phyloP scores from a whole-genome alignment of 1,140 invertebrate genomes.

The Drosophila murphyi region DNA sequence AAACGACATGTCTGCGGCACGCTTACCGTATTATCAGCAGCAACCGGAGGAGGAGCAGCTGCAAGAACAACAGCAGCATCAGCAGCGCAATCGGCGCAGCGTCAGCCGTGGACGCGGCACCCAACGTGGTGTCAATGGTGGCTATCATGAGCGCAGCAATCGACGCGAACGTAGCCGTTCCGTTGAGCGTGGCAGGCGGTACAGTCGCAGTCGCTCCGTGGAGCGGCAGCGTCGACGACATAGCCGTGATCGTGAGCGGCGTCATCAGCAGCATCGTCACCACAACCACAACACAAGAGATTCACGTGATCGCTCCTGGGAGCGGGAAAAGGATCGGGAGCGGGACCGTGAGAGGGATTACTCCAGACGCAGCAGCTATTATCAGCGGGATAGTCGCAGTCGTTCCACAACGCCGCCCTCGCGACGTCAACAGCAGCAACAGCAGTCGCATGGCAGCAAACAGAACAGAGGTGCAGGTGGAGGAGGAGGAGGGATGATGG shows the following conservation, averaged over 20 bases:
- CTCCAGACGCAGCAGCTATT: slow-evolving; percentile 37
- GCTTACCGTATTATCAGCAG: slow-evolving; percentile 68
- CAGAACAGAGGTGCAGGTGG: neutral
- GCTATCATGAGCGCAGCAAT: slow-evolving; percentile 47
- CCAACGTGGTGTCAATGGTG: slow-evolving; percentile 9
- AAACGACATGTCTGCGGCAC: slow-evolving; percentile 66
- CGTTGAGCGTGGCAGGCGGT: slow-evolving; percentile 47
- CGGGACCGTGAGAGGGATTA: slow-evolving; percentile 46
- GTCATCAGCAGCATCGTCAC: slow-evolving; percentile 34
- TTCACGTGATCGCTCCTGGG: slow-evolving; percentile 49
- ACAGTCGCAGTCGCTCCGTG: slow-evolving; percentile 51
- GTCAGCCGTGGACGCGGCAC: slow-evolving; percentile 37
- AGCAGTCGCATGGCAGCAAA: slow-evolving; percentile 24
- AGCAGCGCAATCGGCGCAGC: slow-evolving; percentile 38
- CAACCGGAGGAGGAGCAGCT: slow-evolving; percentile 48
- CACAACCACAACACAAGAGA: slow-evolving; percentile 23
- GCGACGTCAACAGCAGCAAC: slow-evolving; percentile 23
- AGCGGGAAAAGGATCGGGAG: slow-evolving; percentile 42
- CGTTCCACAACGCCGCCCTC: slow-evolving; percentile 18
- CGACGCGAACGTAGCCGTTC: slow-evolving; percentile 35
- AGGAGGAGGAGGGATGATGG: too few relatives aligned
- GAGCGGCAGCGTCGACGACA: slow-evolving; percentile 48
- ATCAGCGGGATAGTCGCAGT: slow-evolving; percentile 53
- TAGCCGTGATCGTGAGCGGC: slow-evolving; percentile 40
- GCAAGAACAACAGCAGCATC: slow-evolving; percentile 9